Percentiles rank a stretch among this genome's conserved stretches.
Conservation (phyloP, 2,888 invertebrate species). For the Eumerus sabulonum region DNA sequence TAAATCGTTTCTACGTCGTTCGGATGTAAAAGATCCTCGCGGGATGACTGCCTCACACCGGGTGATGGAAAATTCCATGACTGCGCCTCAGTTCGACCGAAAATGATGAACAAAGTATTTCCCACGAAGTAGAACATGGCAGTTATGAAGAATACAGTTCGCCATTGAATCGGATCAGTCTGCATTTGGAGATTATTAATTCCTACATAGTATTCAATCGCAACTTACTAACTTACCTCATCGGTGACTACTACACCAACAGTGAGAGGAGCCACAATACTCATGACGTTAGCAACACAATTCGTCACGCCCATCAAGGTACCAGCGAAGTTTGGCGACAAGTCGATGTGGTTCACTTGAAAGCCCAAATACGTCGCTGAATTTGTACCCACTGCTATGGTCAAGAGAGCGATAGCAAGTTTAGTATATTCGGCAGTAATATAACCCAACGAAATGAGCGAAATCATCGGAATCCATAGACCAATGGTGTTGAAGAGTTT, state of each 20-base stretch:
- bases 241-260: slow-evolving; percentile 82
- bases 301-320: slow-evolving; percentile 86
- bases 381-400: slow-evolving; percentile 82
- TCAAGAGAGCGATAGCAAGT: slow-evolving; percentile 80
- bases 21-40: slow-evolving; percentile 15
- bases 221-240: slow-evolving; percentile 79
- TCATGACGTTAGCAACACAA: slow-evolving; percentile 82
- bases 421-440: slow-evolving; percentile 78
- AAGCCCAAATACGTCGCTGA: slow-evolving; percentile 83
- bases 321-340: slow-evolving; percentile 85
- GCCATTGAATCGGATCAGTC: slow-evolving; percentile 85
- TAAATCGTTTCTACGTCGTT: slow-evolving; percentile 33
- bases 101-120: slow-evolving; percentile 84
- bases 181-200: slow-evolving; percentile 75
- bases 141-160: slow-evolving; percentile 86
- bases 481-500: slow-evolving; percentile 78
- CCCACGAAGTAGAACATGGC: slow-evolving; percentile 85
- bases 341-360: slow-evolving; percentile 84
- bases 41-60: slow-evolving; percentile 18
- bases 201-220: not conserved
- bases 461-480: slow-evolving; percentile 81
- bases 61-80: slow-evolving; percentile 83
- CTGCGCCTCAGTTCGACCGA: slow-evolving; percentile 84
- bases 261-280: slow-evolving; percentile 83
- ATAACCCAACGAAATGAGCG: slow-evolving; percentile 80